phyloP scores from a whole-genome alignment of 2,888 invertebrate species.

The Eupsilia transversa region DNA sequence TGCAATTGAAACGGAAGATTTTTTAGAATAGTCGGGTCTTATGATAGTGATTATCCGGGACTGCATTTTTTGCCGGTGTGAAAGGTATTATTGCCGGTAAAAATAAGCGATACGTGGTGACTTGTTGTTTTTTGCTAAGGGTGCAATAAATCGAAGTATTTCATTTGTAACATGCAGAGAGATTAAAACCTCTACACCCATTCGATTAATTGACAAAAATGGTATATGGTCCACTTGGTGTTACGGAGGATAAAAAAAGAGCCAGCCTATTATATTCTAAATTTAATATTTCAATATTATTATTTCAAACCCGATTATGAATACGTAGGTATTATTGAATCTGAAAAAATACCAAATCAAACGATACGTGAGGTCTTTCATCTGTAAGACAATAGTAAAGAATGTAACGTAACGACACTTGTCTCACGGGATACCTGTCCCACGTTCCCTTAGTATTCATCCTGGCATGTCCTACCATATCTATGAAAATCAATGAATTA shows the following conservation, averaged over 20 bases:
- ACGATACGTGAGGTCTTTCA: neutral
- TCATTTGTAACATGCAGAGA: neutral
- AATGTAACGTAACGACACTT: neutral
- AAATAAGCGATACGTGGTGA: neutral
- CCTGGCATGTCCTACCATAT: slow-evolving; percentile 42
- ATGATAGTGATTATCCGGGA: neutral
- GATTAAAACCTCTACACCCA: neutral
- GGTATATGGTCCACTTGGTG: neutral
- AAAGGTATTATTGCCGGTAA: neutral
- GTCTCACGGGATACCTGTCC: slow-evolving; percentile 29
- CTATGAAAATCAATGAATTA: slow-evolving; percentile 56
- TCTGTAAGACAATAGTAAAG: slow-evolving; percentile 2
- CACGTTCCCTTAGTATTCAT: slow-evolving; percentile 53
- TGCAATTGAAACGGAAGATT: slow-evolving; percentile 68
- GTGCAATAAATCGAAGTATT: neutral
- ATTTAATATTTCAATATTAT: too few species aligned
- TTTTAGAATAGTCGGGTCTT: neutral
- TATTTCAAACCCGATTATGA: too few species aligned
- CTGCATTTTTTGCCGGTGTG: neutral
- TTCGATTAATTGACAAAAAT: neutral
- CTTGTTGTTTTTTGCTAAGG: too few species aligned
- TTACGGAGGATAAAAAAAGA: neutral
- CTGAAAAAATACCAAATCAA: neutral
- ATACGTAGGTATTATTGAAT: too few species aligned
- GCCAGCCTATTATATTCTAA: too few species aligned